phyloP scores from a whole-genome alignment of 1,140 invertebrate genomes.

The Cyclina sinensis region DNA sequence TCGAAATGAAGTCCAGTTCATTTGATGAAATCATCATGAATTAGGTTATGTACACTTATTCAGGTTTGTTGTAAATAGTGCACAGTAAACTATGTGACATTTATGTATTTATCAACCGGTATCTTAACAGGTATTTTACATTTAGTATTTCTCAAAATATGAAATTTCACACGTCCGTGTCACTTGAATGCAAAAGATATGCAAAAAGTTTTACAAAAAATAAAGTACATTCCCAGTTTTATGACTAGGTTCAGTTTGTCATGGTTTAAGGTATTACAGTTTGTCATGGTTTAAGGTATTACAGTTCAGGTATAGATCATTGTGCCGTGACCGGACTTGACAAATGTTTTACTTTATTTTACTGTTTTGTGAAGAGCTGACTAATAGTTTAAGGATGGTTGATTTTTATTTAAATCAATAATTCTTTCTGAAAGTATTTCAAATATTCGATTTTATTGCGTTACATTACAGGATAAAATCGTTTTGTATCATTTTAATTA shows the following conservation, averaged over 20 bases:
- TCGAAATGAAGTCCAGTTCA: background rate
- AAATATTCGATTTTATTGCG: slow-evolving; percentile 1
- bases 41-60: background rate
- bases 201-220: background rate
- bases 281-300: background rate
- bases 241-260: background rate
- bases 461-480: too few relatives aligned
- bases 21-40: background rate
- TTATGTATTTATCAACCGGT: background rate
- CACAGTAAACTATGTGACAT: background rate
- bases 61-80: background rate
- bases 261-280: background rate
- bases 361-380: background rate
- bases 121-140: background rate
- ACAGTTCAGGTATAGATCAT: slow-evolving; percentile 1
- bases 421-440: background rate
- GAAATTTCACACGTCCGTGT: slow-evolving; percentile 7
- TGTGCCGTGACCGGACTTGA: slow-evolving; percentile 9
- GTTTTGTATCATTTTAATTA: too few relatives aligned
- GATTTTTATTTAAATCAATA: background rate
- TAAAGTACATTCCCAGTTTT: background rate
- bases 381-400: slow-evolving; percentile 15
- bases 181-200: background rate
- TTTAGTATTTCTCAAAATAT: background rate
- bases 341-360: slow-evolving; percentile 6